Base-by-base conservation (phyloP, 2,797 vertebrate genomes). In the Platyrinchus mystaceus region DNA sequence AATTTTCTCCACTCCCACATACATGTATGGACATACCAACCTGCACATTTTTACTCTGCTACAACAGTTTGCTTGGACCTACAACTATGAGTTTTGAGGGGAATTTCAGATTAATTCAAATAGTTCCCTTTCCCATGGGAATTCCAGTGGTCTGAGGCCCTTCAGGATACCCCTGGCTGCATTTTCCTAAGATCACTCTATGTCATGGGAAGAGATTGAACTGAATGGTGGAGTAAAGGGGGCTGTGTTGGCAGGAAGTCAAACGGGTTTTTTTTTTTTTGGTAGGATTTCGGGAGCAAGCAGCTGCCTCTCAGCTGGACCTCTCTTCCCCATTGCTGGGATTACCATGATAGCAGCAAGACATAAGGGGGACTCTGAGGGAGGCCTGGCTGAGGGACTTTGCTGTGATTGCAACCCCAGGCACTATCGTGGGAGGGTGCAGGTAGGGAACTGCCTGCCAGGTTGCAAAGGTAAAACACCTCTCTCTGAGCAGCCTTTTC, bases 301-400 rank as follows among this genome's bases (percentile, higher is more conserved):
- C 74, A 81, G 77, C 82, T 92, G 93, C 83, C 70, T 84, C 77
- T 89, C 77, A 86, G 83, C 66, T 64, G 77, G 66, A 62, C 27
- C 37, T 56, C 58, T 59, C 58, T 60, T 71, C 23, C 43, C 58
- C 8, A 1, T 63, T 58, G 32, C 70, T 67, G 60, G 67, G 59
- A 81, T 86, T 92, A 69, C 36, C 71, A 37, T n/a, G 27, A 59
- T 3, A 60, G 71, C 82, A 60, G 58, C 49, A 63, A 56, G 60
- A 23, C 62, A 70, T 37, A 68, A 8, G 58, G 53, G 66, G 36
- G 34, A 34, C 16, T 28, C 68, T 24, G 23, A 37, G 41, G 47
- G 76, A 74, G 76, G 47, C 73, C 69, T 56, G 69, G 81, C 49
- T 47, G 78, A 71, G 58, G 44, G 53, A 43, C 55, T 74, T 81